Conservation (phyloP, 2,113 vertebrate species). For the Petroica traversi region DNA sequence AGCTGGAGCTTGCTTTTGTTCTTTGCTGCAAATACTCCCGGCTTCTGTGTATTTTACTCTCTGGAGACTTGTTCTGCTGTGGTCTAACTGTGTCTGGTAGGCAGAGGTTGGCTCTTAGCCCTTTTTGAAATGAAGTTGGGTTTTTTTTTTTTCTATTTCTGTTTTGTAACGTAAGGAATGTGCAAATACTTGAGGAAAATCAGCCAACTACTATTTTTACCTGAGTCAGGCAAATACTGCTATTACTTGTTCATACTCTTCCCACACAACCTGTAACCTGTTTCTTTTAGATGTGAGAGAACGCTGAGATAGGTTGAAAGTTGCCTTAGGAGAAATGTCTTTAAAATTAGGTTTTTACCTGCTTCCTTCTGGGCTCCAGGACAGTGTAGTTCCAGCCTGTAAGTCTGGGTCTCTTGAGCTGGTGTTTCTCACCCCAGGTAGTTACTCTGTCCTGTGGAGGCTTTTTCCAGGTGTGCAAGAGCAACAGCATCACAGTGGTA, state of each 20-base stretch:
- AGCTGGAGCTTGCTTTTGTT: background rate
- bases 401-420: background rate
- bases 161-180: slow-evolving; percentile 23
- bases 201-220: slow-evolving; percentile 44
- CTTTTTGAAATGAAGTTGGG: background rate
- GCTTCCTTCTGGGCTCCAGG: background rate
- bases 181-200: slow-evolving; percentile 43
- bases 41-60: background rate
- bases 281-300: background rate
- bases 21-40: background rate
- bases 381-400: background rate
- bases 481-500: background rate
- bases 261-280: background rate
- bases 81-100: background rate
- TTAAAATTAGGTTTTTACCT: background rate
- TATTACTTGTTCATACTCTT: background rate
- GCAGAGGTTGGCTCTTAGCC: background rate
- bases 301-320: background rate
- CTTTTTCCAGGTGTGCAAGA: background rate
- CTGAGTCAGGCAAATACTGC: background rate
- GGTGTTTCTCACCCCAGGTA: background rate
- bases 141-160: slow-evolving; percentile 32
- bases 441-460: background rate
- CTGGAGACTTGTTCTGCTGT: background rate
- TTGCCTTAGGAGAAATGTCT: background rate